These are phyloP conservation scores for Nesoenas mayeri DNA, from an alignment of 2,113 vertebrate species.

Conservation along the genomic window DNA sequence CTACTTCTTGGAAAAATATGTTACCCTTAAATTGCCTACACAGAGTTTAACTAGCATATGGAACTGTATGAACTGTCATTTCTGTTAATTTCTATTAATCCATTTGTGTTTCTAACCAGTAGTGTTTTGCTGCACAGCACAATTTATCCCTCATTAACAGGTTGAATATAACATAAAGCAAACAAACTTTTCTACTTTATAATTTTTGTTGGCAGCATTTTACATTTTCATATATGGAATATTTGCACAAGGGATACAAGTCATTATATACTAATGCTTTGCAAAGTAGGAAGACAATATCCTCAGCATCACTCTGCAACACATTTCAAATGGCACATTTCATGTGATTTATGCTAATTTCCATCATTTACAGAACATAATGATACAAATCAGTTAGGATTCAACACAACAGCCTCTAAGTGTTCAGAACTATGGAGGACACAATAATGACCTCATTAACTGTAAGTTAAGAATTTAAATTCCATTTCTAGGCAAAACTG, in stretches of 20 bases:
- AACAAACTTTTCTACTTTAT: not conserved
- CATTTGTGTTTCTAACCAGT: not conserved
- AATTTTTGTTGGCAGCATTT: constrained; percentile 1
- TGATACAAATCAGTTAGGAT: constrained; percentile 37
- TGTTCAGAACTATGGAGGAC: constrained; percentile 13
- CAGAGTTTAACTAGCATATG: not conserved
- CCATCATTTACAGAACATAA: constrained; percentile 19
- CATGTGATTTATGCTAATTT: constrained; percentile 44
- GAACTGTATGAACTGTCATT: not conserved
- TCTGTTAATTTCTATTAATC: not conserved
- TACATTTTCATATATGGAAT: not conserved
- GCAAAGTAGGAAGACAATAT: constrained; percentile 14
- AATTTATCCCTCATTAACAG: not conserved
- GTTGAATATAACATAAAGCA: not conserved
- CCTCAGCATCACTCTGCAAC: not conserved
- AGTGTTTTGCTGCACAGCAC: not conserved
- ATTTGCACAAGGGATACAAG: constrained; percentile 3
- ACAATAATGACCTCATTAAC: constrained; percentile 13
- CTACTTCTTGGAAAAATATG: not conserved
- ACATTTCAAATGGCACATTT: constrained; percentile 47
- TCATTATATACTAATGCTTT: constrained; percentile 44
- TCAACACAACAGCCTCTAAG: not conserved
- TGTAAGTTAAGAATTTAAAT: not conserved
- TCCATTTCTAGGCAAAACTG: not conserved
- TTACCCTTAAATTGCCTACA: fast-evolving